phyloP scores from a whole-genome alignment of 1,140 invertebrate species.

The Drosophila ohnishii region DNA sequence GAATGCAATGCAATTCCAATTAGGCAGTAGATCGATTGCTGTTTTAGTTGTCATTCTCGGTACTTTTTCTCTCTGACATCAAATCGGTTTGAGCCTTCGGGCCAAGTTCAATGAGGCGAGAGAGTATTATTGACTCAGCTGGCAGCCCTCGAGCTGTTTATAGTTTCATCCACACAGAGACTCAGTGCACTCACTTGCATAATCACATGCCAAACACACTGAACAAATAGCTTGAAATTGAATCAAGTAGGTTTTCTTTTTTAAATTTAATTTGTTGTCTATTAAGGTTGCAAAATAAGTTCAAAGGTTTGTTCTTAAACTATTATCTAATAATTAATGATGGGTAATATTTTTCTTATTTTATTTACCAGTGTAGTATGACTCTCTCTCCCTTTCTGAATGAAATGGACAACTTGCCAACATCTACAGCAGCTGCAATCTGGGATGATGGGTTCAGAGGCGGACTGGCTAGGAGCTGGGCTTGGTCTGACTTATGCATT shows the following conservation, averaged over 20 bases:
- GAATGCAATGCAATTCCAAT: slow-evolving; percentile 25
- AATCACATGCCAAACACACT: slow-evolving; percentile 24
- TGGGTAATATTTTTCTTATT: background rate
- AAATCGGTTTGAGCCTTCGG: slow-evolving; percentile 3
- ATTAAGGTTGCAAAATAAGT: background rate
- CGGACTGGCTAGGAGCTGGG: slow-evolving; percentile 1
- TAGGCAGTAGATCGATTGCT: slow-evolving; percentile 26
- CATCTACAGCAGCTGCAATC: slow-evolving; percentile 28
- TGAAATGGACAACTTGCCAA: slow-evolving; percentile 29
- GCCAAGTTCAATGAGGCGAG: slow-evolving; percentile 10
- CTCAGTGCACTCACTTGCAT: slow-evolving; percentile 8
- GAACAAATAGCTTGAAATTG: background rate
- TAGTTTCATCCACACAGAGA: slow-evolving; percentile 4
- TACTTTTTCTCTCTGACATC: background rate
- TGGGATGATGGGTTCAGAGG: slow-evolving; percentile 7
- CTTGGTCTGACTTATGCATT: slow-evolving; percentile 72
- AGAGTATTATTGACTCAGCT: slow-evolving; percentile 35
- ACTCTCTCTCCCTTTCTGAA: background rate
- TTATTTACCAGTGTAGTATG: background rate
- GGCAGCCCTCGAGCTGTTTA: slow-evolving; percentile 21
- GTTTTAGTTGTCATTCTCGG: slow-evolving; percentile 21
- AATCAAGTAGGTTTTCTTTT: too few relatives aligned
- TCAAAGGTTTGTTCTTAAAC: background rate
- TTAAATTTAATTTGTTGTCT: background rate
- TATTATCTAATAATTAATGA: background rate